Percentiles rank a stretch among this genome's conserved stretches.
These are phyloP conservation scores for Ericerus pela DNA, from an alignment of 1,140 invertebrate genomes.

Conservation along the genomic window DNA sequence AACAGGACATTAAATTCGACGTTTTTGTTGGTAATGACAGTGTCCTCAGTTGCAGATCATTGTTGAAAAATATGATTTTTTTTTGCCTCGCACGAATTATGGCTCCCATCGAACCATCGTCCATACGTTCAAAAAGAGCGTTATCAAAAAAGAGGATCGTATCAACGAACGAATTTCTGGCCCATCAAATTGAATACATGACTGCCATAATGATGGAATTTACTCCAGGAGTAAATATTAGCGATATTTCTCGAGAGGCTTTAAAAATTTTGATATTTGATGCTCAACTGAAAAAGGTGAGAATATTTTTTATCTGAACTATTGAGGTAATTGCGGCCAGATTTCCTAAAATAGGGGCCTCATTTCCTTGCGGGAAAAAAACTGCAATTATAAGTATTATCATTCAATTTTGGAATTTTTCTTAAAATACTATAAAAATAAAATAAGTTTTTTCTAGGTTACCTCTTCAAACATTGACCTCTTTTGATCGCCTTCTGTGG, in stretches of 20 bases:
- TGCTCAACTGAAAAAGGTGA: slow-evolving; percentile 21
- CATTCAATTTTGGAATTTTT: no score
- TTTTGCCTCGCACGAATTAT: background rate
- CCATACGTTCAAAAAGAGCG: background rate
- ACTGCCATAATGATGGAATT: slow-evolving; percentile 18
- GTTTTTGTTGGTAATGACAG: background rate
- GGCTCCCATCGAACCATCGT: background rate
- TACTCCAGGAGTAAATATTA: background rate
- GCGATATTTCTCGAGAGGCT: slow-evolving; percentile 16
- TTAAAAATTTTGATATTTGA: slow-evolving; percentile 21
- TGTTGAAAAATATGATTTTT: background rate
- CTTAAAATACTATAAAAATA: no score
- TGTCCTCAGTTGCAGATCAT: no score
- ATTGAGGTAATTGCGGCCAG: no score
- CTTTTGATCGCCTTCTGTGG: no score
- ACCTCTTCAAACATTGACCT: no score
- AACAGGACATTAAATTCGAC: background rate
- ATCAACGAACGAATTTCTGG: background rate
- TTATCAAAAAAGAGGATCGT: background rate
- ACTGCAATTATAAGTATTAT: no score
- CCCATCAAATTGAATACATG: slow-evolving; percentile 13
- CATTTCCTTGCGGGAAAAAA: no score
- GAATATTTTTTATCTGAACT: no score
- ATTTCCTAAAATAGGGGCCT: no score
- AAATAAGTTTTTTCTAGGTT: no score